These are phyloP conservation scores for Pogonognathellus flavescens DNA, from an alignment of 1,140 invertebrate genomes.

Conservation along the genomic window DNA sequence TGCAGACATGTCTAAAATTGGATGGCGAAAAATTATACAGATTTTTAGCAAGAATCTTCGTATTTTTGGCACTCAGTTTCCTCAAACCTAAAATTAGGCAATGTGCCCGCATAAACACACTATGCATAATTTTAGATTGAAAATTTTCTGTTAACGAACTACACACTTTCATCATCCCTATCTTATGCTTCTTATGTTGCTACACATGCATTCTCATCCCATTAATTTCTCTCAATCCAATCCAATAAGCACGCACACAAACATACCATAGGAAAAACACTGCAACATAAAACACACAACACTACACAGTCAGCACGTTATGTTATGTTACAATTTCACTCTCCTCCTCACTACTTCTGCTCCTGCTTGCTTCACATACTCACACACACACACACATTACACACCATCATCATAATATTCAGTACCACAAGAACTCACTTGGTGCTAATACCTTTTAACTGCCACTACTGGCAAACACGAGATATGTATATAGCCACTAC, in stretches of 20 bases:
- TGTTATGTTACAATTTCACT: background rate
- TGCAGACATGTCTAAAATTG: conserved; percentile 63
- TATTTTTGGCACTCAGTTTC: conserved; percentile 61
- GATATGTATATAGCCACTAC: background rate
- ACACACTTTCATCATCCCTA: conserved; percentile 61
- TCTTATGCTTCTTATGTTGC: conserved; percentile 37
- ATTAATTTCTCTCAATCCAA: conserved; percentile 67
- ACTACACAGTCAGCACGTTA: conserved; percentile 13
- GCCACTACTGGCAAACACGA: background rate
- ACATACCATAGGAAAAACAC: conserved; percentile 34
- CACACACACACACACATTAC: background rate
- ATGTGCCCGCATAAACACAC: conserved; percentile 65
- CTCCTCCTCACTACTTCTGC: too few species aligned
- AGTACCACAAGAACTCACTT: background rate
- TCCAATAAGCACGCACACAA: conserved; percentile 64
- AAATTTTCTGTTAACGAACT: conserved; percentile 64
- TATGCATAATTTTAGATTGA: conserved; percentile 64
- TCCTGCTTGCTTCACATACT: background rate
- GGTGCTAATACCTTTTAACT: background rate
- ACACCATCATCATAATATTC: background rate
- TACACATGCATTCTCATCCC: conserved; percentile 62
- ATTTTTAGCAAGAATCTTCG: conserved; percentile 62
- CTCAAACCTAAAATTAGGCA: conserved; percentile 65
- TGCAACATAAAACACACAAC: conserved; percentile 3
- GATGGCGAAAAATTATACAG: conserved; percentile 65